A percentile compares a stretch with the other conserved stretches of the same genome.
Conservation (phyloP, 1,140 invertebrate species). For the Drosophila subobscura region DNA sequence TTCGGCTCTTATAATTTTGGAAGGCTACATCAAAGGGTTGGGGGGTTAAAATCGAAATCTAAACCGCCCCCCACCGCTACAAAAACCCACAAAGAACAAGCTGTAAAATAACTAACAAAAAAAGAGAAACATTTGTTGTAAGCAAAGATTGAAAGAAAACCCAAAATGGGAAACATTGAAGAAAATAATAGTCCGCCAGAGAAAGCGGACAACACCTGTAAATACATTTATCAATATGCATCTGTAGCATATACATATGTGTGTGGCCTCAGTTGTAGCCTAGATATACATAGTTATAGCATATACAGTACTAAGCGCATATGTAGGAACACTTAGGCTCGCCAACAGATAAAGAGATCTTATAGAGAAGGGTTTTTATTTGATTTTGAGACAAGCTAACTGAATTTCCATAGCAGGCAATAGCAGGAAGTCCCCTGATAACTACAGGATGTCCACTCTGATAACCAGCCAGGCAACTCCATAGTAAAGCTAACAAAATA, state of each 20-base stretch:
- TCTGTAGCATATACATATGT: constrained; percentile 35
- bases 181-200: constrained; percentile 29
- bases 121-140: constrained; percentile 60
- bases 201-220: constrained; percentile 49
- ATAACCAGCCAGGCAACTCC: constrained; percentile 8
- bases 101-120: constrained; percentile 51
- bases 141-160: constrained; percentile 35
- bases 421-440: constrained; percentile 16
- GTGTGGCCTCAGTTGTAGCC: constrained; percentile 42
- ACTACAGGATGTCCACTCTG: constrained; percentile 6
- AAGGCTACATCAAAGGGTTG: constrained; percentile 13
- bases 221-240: constrained; percentile 54
- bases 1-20: constrained; percentile 72
- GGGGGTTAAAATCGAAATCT: constrained; percentile 2
- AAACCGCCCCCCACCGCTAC: constrained; percentile 34
- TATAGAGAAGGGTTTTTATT: constrained; percentile 40
- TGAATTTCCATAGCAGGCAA: constrained; percentile 35
- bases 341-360: constrained; percentile 57
- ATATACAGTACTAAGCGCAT: constrained; percentile 65
- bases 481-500: constrained; percentile 15
- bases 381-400: constrained; percentile 39
- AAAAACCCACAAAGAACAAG: constrained; percentile 28
- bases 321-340: constrained; percentile 75
- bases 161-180: constrained; percentile 32
- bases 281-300: constrained; percentile 39